Conservation (phyloP, 2,113 vertebrate species). For the Athene cunicularia region DNA sequence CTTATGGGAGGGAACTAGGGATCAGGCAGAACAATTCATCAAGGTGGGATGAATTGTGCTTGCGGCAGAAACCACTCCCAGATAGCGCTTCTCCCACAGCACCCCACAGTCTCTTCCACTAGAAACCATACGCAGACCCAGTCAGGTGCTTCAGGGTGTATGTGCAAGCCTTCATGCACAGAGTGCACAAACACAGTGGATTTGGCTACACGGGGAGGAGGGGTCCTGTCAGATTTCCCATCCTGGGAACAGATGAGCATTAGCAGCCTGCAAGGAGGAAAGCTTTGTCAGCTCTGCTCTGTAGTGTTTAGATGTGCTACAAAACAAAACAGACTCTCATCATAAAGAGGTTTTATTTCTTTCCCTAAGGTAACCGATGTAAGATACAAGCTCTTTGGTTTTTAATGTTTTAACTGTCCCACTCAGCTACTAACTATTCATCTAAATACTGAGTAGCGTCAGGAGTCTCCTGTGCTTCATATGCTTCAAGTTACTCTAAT, state of each 20-base stretch:
- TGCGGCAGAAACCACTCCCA: background rate
- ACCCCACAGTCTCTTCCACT: fast-evolving
- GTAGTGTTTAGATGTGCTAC: background rate
- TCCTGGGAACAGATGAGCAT: background rate
- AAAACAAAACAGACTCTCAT: background rate
- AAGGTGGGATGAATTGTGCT: background rate
- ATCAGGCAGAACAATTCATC: background rate
- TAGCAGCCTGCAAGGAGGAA: background rate
- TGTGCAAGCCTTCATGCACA: background rate
- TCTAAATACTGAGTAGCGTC: background rate
- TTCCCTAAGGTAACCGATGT: background rate
- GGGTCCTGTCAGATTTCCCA: background rate
- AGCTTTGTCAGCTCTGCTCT: conserved; percentile 1
- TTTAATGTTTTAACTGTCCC: background rate
- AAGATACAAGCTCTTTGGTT: background rate
- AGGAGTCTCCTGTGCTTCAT: conserved; percentile 34
- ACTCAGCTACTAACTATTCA: background rate
- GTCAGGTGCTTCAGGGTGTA: background rate
- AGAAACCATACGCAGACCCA: background rate
- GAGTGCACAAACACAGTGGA: background rate
- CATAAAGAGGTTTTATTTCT: background rate
- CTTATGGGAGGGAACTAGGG: background rate
- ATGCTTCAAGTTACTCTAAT: background rate
- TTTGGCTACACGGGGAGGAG: background rate
- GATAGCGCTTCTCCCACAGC: background rate